These are phyloP conservation scores for Enteromius radiatus DNA, from an alignment of 2,797 vertebrate species.

Conservation along the genomic window DNA sequence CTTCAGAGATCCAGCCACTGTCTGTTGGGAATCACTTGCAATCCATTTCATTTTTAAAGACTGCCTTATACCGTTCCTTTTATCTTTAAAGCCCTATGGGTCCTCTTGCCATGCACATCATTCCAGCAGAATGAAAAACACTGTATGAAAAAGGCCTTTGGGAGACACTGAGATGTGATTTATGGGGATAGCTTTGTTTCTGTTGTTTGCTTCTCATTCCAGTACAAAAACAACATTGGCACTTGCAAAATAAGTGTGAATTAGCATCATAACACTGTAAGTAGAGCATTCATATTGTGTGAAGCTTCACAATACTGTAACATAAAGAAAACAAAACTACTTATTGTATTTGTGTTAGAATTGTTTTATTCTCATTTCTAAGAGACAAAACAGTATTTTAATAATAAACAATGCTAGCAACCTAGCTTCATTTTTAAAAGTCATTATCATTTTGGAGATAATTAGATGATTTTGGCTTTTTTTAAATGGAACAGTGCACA, in stretches of 20 bases:
- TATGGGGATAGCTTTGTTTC: slow-evolving; percentile 7
- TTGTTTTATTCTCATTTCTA: slow-evolving; percentile 17
- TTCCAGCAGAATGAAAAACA: slow-evolving; percentile 38
- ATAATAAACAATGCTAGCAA: neutral
- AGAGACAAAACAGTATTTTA: neutral
- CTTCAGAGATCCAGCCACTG: slow-evolving; percentile 8
- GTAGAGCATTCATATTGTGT: neutral
- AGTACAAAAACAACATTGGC: slow-evolving; percentile 3
- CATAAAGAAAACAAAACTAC: neutral
- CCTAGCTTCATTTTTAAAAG: neutral
- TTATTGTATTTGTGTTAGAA: neutral
- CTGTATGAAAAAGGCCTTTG: slow-evolving; percentile 19
- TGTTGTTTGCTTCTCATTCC: slow-evolving; percentile 21
- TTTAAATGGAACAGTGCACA: neutral
- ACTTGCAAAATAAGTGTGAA: slow-evolving; percentile 31
- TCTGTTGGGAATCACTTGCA: slow-evolving; percentile 33
- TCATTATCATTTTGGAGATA: neutral
- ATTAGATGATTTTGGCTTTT: neutral
- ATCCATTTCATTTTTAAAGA: slow-evolving; percentile 21
- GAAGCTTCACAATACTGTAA: neutral
- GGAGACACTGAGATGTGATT: slow-evolving; percentile 8
- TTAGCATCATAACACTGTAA: neutral
- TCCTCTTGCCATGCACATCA: slow-evolving; percentile 10
- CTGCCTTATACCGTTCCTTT: slow-evolving; percentile 1
- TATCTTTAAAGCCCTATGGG: slow-evolving; percentile 7